These are phyloP conservation scores for Butorides virescens DNA, from an alignment of 2,113 vertebrate genomes.

Conservation along the genomic window DNA sequence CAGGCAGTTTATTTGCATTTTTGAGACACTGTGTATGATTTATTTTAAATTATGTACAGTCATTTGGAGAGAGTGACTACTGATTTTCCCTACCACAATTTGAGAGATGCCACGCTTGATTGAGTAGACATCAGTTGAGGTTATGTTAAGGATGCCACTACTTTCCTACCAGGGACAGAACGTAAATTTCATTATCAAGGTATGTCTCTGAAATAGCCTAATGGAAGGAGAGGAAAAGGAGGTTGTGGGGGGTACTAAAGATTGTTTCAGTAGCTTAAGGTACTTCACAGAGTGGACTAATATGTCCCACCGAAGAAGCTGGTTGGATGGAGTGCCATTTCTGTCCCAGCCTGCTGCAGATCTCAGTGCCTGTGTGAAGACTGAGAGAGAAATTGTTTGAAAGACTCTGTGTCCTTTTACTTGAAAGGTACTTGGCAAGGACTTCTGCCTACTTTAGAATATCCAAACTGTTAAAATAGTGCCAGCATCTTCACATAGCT, in stretches of 20 bases:
- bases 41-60: background rate
- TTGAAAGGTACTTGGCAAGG: background rate
- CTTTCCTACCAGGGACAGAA: background rate
- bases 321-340: background rate
- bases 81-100: background rate
- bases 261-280: background rate
- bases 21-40: background rate
- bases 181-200: background rate
- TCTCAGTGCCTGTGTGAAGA: background rate
- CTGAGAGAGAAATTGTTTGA: background rate
- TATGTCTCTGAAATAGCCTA: background rate
- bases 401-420: background rate
- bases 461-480: background rate
- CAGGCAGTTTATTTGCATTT: background rate
- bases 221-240: background rate
- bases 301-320: background rate
- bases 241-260: background rate
- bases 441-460: background rate
- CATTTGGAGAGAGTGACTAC: background rate
- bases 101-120: background rate
- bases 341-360: background rate
- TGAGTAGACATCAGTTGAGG: background rate
- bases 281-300: accelerated
- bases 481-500: background rate
- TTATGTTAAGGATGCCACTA: background rate